Conservation (phyloP, 2,888 invertebrate genomes). For the Leucophenga montana region DNA sequence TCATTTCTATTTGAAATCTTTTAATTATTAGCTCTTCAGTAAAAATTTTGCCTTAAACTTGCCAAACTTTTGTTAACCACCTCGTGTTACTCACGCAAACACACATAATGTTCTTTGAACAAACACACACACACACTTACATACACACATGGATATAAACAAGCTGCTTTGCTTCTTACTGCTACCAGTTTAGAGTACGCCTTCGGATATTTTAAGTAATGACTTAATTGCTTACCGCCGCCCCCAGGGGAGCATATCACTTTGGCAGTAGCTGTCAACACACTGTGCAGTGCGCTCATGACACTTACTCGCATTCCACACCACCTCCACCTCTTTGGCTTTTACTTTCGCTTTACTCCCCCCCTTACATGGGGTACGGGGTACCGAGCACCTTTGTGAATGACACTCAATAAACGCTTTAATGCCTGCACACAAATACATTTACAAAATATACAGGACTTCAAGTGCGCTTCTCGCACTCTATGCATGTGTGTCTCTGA, state of each 20-base stretch:
- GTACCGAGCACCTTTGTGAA: slow-evolving; percentile 27
- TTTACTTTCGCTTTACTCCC: slow-evolving; percentile 12
- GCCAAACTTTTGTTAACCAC: no score
- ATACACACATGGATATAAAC: background rate
- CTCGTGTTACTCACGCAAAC: no score
- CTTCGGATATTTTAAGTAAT: slow-evolving; percentile 60
- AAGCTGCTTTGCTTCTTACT: background rate
- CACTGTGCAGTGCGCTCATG: background rate
- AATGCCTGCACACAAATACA: slow-evolving; percentile 13
- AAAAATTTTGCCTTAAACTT: no score
- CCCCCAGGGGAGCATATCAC: background rate
- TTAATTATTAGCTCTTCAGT: no score
- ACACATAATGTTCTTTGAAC: background rate
- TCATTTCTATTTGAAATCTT: no score
- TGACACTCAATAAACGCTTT: slow-evolving; percentile 32
- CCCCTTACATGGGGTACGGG: background rate
- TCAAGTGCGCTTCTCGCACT: no score
- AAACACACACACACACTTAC: background rate
- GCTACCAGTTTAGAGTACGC: slow-evolving; percentile 29
- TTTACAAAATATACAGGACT: background rate
- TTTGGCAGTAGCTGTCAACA: background rate
- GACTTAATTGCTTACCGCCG: slow-evolving; percentile 59
- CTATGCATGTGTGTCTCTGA: background rate
- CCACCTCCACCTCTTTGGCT: background rate
- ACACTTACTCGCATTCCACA: background rate